phyloP scores from a whole-genome alignment of 92 coral and sea anemone genomes.

The Ricordea florida region DNA sequence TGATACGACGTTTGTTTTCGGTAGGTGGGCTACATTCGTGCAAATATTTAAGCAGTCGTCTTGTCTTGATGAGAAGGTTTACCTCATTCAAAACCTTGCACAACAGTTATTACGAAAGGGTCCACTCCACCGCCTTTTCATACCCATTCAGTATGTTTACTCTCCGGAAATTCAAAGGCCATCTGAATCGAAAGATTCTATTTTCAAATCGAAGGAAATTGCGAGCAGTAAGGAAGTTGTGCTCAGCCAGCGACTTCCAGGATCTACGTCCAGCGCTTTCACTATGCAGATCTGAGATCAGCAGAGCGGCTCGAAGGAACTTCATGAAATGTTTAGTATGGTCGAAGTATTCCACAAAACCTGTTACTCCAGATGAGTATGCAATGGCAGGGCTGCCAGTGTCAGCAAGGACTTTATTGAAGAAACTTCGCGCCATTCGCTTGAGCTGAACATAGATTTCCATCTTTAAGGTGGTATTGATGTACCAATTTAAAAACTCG shows the following conservation, averaged over 20 bases:
- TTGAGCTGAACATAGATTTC: neutral
- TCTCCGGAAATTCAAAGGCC: conserved; percentile 39
- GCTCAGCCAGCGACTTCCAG: conserved; percentile 20
- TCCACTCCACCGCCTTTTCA: conserved; percentile 48
- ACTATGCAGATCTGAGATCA: neutral
- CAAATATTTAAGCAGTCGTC: no score
- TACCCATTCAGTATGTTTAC: conserved; percentile 26
- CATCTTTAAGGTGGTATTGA: neutral
- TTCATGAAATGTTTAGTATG: conserved; percentile 32
- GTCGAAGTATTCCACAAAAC: conserved; percentile 47
- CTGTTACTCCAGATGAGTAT: neutral
- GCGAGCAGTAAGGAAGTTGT: conserved; percentile 51
- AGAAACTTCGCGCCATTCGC: neutral
- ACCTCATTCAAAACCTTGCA: no score
- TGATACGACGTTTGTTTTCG: no score
- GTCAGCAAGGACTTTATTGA: conserved; percentile 32
- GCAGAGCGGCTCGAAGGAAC: conserved; percentile 61
- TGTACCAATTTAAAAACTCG: neutral
- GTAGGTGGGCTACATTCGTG: no score
- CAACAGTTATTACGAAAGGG: no score
- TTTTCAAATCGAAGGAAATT: conserved; percentile 47
- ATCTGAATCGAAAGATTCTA: conserved; percentile 45
- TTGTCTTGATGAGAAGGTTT: no score
- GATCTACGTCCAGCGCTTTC: neutral
- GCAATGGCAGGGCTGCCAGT: conserved; percentile 47